Percentiles rank a stretch among this genome's conserved stretches.
phyloP scores from a whole-genome alignment of 2,797 vertebrate genomes.

The Buphagus erythrorhynchus region DNA sequence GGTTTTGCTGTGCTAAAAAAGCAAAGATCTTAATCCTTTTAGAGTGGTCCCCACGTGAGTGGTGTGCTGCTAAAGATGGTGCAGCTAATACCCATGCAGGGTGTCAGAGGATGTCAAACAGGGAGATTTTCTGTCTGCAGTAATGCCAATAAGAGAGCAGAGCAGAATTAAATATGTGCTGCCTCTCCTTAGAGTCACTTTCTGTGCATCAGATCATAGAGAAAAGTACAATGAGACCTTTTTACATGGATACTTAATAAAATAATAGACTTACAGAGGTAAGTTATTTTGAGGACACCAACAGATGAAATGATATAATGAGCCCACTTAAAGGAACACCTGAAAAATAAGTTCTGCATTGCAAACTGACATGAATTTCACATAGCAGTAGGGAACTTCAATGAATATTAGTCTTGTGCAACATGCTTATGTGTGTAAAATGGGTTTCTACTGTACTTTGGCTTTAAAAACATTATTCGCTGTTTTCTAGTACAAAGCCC shows the following conservation, averaged over 20 bases:
- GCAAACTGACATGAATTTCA: conserved; percentile 22
- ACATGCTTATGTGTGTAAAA: conserved; percentile 36
- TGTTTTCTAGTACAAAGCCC: conserved; percentile 71
- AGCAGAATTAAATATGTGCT: background rate
- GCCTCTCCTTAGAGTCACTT: background rate
- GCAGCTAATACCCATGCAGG: background rate
- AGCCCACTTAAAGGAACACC: background rate
- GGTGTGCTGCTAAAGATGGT: background rate
- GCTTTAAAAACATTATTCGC: conserved; percentile 58
- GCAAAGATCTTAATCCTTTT: background rate
- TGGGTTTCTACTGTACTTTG: conserved; percentile 57
- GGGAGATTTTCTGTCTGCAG: background rate
- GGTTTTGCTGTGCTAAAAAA: background rate
- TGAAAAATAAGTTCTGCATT: conserved; percentile 33
- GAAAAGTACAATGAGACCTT: background rate
- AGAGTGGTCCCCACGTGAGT: background rate
- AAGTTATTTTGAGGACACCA: conserved; percentile 36
- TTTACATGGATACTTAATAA: conserved; percentile 15
- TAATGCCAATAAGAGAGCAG: background rate
- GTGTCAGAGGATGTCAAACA: background rate
- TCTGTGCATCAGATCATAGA: background rate
- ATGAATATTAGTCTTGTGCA: conserved; percentile 19
- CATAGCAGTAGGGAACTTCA: conserved; percentile 6
- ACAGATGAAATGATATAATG: conserved; percentile 3
- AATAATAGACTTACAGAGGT: conserved; percentile 11